Evolutionary conservation across 2,113 vertebrate species (phyloP), one percentile per base, ranked within the genome.

Genomic region (Ovibos moschatus): DNA sequence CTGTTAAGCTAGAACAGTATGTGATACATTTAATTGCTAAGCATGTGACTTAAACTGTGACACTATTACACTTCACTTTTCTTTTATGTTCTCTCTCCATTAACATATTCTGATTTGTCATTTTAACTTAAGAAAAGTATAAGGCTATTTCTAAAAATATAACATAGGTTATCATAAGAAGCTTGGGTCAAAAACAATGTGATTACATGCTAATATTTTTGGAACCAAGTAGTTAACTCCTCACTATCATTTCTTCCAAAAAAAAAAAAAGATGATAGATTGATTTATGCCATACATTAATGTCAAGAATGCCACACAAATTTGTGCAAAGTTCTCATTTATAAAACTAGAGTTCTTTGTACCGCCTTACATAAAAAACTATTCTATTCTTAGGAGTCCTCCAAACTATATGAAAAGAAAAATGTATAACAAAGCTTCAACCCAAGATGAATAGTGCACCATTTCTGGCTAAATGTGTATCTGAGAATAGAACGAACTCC

Each of bases 91-190:
- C 83, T 53, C 16, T 87, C 14, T 87, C 92, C 94, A 96, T 95
- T 98, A 95, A 96, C 89, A 84, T 93, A 96, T 89, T 95, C 87
- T 96, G 87, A 89, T 36, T 79, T 98, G 89, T 85, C 83, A 94
- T 94, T 97, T 93, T 58, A 96, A 94, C 30, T 89, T 96, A 95
- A 96, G 92, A 84, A 94, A 96, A 93, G 88, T 96, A 81, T 93
- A 92, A 96, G 83, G 78, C 95, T 53, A 84, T 93, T 96, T 96
- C 71, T 95, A 96, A 98, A 98, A 97, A 87, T 97, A 96, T 84
- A 84, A 40, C 45, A 57, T 36, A 82, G 78, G 78, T 95, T 96
- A 92, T 79, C 62, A 53, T 51, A 60, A 96, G 82, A 92, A 60
- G 28, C 87, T 95, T 81, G 51, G 84, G 87, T 97, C 87, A 97